Conservation (phyloP, 2,797 vertebrate genomes). For the Podargus strigoides region DNA sequence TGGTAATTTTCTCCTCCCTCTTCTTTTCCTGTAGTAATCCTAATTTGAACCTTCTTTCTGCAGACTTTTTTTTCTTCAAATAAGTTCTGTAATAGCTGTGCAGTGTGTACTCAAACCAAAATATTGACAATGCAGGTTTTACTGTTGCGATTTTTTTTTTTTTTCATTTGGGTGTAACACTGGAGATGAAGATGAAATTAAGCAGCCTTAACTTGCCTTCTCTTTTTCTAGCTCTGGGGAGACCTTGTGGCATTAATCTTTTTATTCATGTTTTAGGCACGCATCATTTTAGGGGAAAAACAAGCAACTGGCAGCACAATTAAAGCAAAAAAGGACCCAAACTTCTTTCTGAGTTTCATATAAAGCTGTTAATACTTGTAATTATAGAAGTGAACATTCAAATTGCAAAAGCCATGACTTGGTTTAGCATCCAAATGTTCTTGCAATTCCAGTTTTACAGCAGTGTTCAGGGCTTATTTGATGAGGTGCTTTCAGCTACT, state of each 20-base stretch:
- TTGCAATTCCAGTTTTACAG: background rate
- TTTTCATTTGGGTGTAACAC: background rate
- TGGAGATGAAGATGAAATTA: background rate
- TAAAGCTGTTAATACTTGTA: background rate
- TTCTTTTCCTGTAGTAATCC: conserved; percentile 46
- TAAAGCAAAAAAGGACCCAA: background rate
- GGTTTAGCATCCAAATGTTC: background rate
- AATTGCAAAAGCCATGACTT: background rate
- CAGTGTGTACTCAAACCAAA: background rate
- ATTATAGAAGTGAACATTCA: background rate
- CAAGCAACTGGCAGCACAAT: background rate
- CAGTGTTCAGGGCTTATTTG: background rate
- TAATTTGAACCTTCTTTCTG: conserved; percentile 28
- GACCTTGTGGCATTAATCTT: background rate
- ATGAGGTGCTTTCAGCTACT: background rate
- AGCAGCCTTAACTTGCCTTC: background rate
- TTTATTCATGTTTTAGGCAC: background rate
- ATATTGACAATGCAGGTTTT: background rate
- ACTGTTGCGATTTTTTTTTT: background rate
- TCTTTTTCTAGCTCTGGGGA: background rate
- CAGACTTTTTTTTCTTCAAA: background rate
- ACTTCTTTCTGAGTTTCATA: background rate
- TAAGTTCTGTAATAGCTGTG: background rate
- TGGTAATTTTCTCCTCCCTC: background rate
- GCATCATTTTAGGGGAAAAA: background rate